Percentiles rank a stretch among this genome's conserved stretches.
phyloP scores from a whole-genome alignment of 2,797 vertebrate species.

The Sphenodon punctatus region DNA sequence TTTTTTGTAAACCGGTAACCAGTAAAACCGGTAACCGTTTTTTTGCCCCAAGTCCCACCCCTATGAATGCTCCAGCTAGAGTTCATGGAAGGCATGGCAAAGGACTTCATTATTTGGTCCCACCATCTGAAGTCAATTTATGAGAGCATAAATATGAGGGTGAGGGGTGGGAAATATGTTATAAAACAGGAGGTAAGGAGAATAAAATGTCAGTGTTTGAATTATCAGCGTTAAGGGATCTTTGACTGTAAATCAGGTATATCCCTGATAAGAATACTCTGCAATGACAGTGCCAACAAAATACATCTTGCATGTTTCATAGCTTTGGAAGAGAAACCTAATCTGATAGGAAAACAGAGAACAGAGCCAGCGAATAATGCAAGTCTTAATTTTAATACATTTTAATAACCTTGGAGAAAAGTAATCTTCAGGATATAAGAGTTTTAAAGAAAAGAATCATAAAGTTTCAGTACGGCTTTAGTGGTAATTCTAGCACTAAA shows the following conservation, averaged over 20 bases:
- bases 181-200: too few relatives aligned
- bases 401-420: not conserved
- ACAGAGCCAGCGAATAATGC: not conserved
- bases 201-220: not conserved
- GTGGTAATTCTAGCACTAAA: not conserved
- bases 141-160: too few relatives aligned
- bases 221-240: not conserved
- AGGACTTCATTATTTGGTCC: too few relatives aligned
- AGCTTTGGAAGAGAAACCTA: not conserved
- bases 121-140: rapidly evolving
- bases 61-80: too few relatives aligned
- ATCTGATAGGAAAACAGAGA: conserved; percentile 7
- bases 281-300: not conserved
- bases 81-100: not conserved
- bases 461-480: not conserved
- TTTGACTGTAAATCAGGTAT: not conserved
- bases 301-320: not conserved
- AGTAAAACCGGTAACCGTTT: too few relatives aligned
- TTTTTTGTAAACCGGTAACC: too few relatives aligned
- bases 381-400: conserved; percentile 2
- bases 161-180: too few relatives aligned
- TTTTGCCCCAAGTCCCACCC: too few relatives aligned
- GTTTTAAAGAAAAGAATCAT: conserved; percentile 9
- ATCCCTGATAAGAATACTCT: not conserved
- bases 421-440: not conserved